phyloP scores from a whole-genome alignment of 2,113 vertebrate species.

The Butastur rufipennis region DNA sequence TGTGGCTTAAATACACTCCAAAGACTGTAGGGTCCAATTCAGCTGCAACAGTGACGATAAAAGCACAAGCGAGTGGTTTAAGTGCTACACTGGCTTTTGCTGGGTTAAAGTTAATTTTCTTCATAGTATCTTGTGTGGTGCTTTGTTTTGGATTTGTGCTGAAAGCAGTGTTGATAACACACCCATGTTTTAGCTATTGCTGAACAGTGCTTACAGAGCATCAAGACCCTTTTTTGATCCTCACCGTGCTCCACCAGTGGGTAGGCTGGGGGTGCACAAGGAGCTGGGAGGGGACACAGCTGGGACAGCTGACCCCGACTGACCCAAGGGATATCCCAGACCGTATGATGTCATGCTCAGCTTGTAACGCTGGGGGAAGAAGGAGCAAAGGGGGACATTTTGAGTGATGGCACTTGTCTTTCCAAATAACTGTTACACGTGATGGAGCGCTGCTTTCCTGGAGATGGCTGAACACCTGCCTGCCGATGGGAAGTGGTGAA shows the following conservation, averaged over 20 bases:
- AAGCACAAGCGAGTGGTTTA: not conserved
- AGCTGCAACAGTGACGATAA: not conserved
- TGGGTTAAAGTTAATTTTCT: not conserved
- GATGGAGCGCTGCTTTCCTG: not conserved
- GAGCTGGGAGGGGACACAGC: not conserved
- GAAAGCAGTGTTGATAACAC: not conserved
- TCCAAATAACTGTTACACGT: fast-evolving
- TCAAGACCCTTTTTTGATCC: not conserved
- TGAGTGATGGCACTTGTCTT: not conserved
- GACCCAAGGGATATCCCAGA: not conserved
- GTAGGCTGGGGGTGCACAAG: not conserved
- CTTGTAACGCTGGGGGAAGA: not conserved
- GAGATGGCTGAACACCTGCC: not conserved
- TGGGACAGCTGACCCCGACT: not conserved
- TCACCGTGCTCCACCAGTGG: not conserved
- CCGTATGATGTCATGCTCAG: not conserved
- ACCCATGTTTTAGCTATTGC: not conserved
- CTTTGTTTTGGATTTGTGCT: not conserved
- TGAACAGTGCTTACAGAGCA: not conserved
- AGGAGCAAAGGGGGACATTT: not conserved
- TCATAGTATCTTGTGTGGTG: not conserved
- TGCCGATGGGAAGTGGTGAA: not conserved
- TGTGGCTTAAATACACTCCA: not conserved
- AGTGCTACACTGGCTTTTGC: not conserved
- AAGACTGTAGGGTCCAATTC: not conserved